These are phyloP conservation scores for Cistogaster globosa DNA, from an alignment of 2,888 invertebrate species.

Conservation along the genomic window DNA sequence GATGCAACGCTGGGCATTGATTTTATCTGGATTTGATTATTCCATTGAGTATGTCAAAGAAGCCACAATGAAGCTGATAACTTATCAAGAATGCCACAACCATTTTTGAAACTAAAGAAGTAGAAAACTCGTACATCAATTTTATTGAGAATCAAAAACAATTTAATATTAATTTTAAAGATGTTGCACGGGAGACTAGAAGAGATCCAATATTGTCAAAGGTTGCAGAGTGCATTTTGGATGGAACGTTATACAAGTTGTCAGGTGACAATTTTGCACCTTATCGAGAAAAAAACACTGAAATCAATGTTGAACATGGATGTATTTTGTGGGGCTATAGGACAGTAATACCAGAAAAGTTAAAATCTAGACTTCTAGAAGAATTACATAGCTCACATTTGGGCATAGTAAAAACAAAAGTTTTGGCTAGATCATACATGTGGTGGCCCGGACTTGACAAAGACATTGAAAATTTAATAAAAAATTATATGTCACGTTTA, in stretches of 20 bases:
- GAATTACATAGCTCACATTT: slow-evolving; percentile 34
- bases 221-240: slow-evolving; percentile 24
- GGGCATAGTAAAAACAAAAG: slow-evolving; percentile 54
- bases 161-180: slow-evolving; percentile 52
- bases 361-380: slow-evolving; percentile 7
- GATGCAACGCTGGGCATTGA: slow-evolving; percentile 43
- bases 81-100: slow-evolving; percentile 42
- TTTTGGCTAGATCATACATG: slow-evolving; percentile 57
- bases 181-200: slow-evolving; percentile 56
- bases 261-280: slow-evolving; percentile 38
- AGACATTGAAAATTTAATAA: slow-evolving; percentile 62
- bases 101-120: slow-evolving; percentile 14
- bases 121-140: slow-evolving; percentile 52
- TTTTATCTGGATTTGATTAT: slow-evolving; percentile 66
- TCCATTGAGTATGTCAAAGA: slow-evolving; percentile 57
- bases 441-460: slow-evolving; percentile 68
- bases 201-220: slow-evolving; percentile 48
- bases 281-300: slow-evolving; percentile 72
- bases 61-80: slow-evolving; percentile 59
- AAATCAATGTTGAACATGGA: slow-evolving; percentile 73
- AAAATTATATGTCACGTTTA: slow-evolving; percentile 60
- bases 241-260: slow-evolving; percentile 38
- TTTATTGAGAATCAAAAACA: slow-evolving; percentile 52
- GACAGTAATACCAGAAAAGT: slow-evolving; percentile 34
- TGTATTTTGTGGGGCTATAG: slow-evolving; percentile 52